These are phyloP conservation scores for Carterocephalus palaemon DNA, from an alignment of 2,888 invertebrate species.

Conservation along the genomic window DNA sequence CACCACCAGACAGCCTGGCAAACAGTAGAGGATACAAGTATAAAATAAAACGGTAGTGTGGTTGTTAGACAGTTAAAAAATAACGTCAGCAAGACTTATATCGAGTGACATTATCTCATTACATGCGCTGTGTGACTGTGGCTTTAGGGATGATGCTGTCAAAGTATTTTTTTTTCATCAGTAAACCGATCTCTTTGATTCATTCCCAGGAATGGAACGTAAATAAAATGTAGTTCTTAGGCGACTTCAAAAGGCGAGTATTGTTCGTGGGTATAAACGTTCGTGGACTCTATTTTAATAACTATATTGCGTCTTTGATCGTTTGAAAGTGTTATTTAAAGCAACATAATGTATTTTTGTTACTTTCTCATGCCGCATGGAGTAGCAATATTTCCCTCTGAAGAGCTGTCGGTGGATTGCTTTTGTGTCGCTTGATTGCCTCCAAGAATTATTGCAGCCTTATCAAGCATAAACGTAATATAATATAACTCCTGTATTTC, in stretches of 20 bases:
- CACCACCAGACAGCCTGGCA: too few species aligned
- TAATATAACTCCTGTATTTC: too few species aligned
- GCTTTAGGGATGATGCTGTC: conserved; percentile 27
- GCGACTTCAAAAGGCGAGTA: conserved; percentile 58
- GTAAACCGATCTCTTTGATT: conserved; percentile 64
- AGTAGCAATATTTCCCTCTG: conserved; percentile 3
- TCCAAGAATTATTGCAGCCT: too few species aligned
- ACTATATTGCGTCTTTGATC: conserved; percentile 35
- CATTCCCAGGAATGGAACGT: conserved; percentile 58
- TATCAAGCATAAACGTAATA: too few species aligned
- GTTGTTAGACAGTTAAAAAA: too few species aligned
- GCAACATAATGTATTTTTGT: conserved; percentile 16
- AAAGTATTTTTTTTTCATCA: conserved; percentile 44
- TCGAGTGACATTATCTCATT: too few species aligned
- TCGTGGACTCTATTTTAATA: conserved; percentile 35
- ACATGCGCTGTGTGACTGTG: background rate
- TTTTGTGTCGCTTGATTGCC: conserved; percentile 1
- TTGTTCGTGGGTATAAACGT: conserved; percentile 39
- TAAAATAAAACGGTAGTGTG: too few species aligned
- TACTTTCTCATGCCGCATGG: conserved; percentile 8
- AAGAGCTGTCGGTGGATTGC: background rate
- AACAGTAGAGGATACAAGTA: too few species aligned
- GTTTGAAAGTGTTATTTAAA: conserved; percentile 27
- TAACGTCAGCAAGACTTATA: too few species aligned
- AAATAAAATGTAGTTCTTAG: conserved; percentile 42